Conservation (phyloP, 30 jellyfish, hydroid and myxozoan genomes). For the Catostylus mosaicus region DNA sequence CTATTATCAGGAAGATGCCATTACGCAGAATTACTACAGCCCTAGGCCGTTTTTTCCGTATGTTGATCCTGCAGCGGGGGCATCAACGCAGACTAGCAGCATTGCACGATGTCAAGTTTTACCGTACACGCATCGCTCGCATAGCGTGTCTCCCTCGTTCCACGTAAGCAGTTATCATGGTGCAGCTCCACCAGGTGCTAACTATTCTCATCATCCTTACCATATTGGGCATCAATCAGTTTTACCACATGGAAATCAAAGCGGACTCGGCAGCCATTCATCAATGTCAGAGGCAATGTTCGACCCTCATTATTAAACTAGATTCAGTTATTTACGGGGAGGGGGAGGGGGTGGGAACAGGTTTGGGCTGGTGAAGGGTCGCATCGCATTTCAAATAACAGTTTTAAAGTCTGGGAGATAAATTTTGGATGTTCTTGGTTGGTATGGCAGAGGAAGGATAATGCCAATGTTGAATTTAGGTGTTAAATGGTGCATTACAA, state of each 20-base stretch:
- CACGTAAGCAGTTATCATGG: slow-evolving; percentile 47
- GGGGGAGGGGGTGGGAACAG: too few species aligned
- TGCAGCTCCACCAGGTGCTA: slow-evolving; percentile 18
- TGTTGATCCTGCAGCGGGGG: slow-evolving; percentile 40
- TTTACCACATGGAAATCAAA: slow-evolving; percentile 31
- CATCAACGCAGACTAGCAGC: slow-evolving; percentile 19
- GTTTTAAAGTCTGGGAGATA: too few species aligned
- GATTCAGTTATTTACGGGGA: too few species aligned
- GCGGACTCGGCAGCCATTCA: slow-evolving; percentile 21
- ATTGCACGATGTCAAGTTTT: slow-evolving; percentile 47
- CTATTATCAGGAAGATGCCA: slow-evolving; percentile 40
- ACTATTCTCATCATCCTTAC: slow-evolving; percentile 40
- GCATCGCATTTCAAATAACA: too few species aligned
- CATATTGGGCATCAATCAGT: slow-evolving; percentile 55
- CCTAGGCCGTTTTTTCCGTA: slow-evolving; percentile 36
- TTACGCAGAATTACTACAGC: slow-evolving; percentile 19
- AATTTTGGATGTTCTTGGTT: too few species aligned
- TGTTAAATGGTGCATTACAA: too few species aligned
- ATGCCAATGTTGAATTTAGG: too few species aligned
- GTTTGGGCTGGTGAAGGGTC: too few species aligned
- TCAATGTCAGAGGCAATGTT: slow-evolving; percentile 28
- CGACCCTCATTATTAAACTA: slow-evolving; percentile 41
- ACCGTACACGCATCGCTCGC: slow-evolving; percentile 66
- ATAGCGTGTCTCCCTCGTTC: slow-evolving; percentile 34
- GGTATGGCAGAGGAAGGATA: too few species aligned